Base-by-base conservation (phyloP, 2,888 invertebrate genomes). In the Cantharis rustica region DNA sequence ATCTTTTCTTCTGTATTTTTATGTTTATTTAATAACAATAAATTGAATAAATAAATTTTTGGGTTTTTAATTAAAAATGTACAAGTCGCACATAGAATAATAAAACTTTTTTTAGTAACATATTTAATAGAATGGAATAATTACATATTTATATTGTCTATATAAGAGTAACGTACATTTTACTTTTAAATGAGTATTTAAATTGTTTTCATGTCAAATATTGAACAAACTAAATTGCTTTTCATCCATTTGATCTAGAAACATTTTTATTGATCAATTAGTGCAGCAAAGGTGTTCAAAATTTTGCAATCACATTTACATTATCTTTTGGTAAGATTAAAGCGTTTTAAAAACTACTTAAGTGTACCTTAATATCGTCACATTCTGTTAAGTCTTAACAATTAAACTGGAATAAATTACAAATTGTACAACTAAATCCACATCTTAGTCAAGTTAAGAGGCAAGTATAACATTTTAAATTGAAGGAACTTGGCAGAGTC, bases 1-100 rank as follows among this genome's bases (percentile, higher is more conserved):
- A 94, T 90, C 85, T 72, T n/a, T 68, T 20, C 83, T 79, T 79
- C 80, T 80, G 74, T 71, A 69, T 80, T 77, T 79, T 75, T 83
- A 79, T 80, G 70, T 74, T 74, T 69, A 81, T 81, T 80, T 80
- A 79, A 81, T 3, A 63, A 78, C 78, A 81, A 80, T 79, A 79
- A 80, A 74, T 87, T 47, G n/a, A n/a, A 47, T 47, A 47, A n/a
- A 47, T 5, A n/a, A 47, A 47, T 47, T n/a, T n/a, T 47, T 47
- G 47, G 1, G 2, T 47, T 47, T 47, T 47, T 13, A 27, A 10
- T 10, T 3, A 11, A 10, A 27, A 2, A 10, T 27, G 2, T 3
- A 2, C 10, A 0, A 11, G 0, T 10, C 11, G 0, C 11, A 3
- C 2, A 11, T 27, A 27, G 11, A 31, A 47, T 47, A 47, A 47